phyloP scores from a whole-genome alignment of 1,140 invertebrate genomes.

The Tachypleus tridentatus region DNA sequence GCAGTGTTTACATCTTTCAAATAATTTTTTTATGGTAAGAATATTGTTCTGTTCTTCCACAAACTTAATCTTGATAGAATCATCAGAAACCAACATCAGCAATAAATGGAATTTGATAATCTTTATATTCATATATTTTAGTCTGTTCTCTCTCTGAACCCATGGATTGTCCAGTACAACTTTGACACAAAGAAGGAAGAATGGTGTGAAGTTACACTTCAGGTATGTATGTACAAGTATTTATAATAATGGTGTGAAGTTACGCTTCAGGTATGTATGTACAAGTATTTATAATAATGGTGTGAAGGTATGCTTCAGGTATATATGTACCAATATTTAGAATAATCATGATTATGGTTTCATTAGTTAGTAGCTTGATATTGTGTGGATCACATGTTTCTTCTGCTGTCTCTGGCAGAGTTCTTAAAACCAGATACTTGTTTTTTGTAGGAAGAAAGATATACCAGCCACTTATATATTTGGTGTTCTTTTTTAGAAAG shows the following conservation, averaged over 20 bases:
- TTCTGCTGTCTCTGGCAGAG: too few species aligned
- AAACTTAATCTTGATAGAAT: too few species aligned
- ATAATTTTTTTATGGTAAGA: too few species aligned
- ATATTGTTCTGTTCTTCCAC: too few species aligned
- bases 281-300: conserved; percentile 6
- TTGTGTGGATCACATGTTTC: too few species aligned
- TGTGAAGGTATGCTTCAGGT: conserved; percentile 37
- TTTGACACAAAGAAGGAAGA: conserved; percentile 55
- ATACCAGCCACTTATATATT: too few species aligned
- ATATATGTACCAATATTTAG: conserved; percentile 23
- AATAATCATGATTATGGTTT: background rate
- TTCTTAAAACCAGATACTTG: too few species aligned
- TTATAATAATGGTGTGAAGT: conserved; percentile 2
- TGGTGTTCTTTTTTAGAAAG: too few species aligned
- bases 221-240: conserved; percentile 35
- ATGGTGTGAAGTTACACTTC: conserved; percentile 61
- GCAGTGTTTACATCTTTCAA: too few species aligned
- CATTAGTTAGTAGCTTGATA: too few species aligned
- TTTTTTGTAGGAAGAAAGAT: too few species aligned
- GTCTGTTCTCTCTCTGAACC: conserved; percentile 21
- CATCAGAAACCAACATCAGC: too few species aligned
- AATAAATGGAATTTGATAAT: background rate
- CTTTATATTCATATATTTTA: conserved; percentile 12
- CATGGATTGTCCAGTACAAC: conserved; percentile 49
- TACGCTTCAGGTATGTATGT: conserved; percentile 40